Evolutionary conservation across 2,113 vertebrate species (phyloP).

Genomic region (Leptobrachium leishanense): DNA sequence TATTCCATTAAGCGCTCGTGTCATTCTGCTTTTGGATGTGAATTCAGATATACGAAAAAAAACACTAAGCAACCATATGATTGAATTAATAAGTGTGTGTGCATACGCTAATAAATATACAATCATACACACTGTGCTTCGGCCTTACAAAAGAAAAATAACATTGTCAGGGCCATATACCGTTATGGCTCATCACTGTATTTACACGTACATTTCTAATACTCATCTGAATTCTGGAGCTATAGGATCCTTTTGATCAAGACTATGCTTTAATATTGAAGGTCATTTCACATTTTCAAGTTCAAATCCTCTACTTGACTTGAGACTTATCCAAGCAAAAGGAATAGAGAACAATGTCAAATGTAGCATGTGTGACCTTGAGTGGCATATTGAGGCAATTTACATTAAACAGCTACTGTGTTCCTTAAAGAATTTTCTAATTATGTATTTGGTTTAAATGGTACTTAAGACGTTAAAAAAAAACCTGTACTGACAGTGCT

Average conservation of each 20-base stretch:
- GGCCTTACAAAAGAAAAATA: background rate
- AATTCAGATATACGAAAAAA: slow-evolving; percentile 38
- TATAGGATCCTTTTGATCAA: background rate
- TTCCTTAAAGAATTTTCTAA: background rate
- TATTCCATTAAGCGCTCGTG: background rate
- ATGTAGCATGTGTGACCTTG: background rate
- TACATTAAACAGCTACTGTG: background rate
- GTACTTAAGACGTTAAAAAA: too few species aligned
- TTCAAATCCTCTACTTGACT: slow-evolving; percentile 23
- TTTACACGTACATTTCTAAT: too few species aligned
- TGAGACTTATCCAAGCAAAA: slow-evolving; percentile 19
- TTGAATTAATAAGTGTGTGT: too few species aligned
- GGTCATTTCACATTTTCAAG: slow-evolving; percentile 31
- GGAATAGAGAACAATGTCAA: background rate
- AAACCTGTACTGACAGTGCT: too few species aligned
- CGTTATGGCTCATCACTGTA: slow-evolving; percentile 25
- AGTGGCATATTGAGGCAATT: background rate
- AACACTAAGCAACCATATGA: too few species aligned
- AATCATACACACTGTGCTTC: background rate
- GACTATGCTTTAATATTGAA: background rate
- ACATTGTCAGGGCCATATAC: background rate
- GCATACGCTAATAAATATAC: background rate
- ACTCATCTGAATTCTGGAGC: too few species aligned
- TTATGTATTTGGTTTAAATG: too few species aligned
- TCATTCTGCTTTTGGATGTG: slow-evolving; percentile 10